phyloP scores from a whole-genome alignment of 2,113 vertebrate species.

The Periophthalmodon schlosseri region DNA sequence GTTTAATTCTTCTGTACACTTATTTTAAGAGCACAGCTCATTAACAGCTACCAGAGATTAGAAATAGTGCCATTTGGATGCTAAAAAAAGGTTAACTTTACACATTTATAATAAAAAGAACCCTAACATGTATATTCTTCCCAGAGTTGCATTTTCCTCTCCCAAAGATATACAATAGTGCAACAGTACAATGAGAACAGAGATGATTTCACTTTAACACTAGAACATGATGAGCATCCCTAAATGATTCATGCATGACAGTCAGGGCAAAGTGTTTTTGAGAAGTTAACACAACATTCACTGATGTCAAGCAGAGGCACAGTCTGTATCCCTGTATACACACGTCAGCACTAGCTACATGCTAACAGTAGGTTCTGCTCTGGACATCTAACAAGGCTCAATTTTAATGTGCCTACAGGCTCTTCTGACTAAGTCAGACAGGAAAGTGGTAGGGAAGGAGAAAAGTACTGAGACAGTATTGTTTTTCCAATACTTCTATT shows the following conservation, averaged over 20 bases:
- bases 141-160: neutral
- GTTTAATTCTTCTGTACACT: too few species aligned
- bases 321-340: slow-evolving; percentile 31
- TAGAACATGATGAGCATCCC: slow-evolving; percentile 11
- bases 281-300: slow-evolving; percentile 59
- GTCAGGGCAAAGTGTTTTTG: slow-evolving; percentile 30
- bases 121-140: neutral
- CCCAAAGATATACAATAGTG: neutral
- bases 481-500: neutral
- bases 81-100: too few species aligned
- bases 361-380: slow-evolving; percentile 29
- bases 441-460: neutral
- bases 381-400: slow-evolving; percentile 48
- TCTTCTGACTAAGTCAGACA: slow-evolving; percentile 20
- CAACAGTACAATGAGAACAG: neutral
- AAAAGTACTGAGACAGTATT: neutral
- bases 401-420: slow-evolving; percentile 38
- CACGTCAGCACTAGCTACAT: slow-evolving; percentile 53
- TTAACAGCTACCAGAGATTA: too few species aligned
- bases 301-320: slow-evolving; percentile 43
- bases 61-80: too few species aligned
- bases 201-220: neutral
- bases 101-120: neutral
- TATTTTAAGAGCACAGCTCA: too few species aligned
- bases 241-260: slow-evolving; percentile 50